Conservation (phyloP, 2,113 vertebrate species). For the Butorides virescens region DNA sequence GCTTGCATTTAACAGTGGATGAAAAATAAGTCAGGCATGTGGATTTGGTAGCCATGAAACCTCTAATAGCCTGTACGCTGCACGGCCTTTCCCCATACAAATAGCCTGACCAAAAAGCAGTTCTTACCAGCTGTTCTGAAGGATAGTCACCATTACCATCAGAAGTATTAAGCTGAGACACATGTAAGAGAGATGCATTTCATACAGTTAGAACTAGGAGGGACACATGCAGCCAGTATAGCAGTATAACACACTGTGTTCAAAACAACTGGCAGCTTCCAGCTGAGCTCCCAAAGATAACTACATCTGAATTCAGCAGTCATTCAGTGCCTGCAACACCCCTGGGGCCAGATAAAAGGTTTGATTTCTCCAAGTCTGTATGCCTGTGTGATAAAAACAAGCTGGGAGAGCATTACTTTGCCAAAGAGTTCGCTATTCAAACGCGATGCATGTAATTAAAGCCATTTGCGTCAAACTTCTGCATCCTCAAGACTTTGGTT, state of each 20-base stretch:
- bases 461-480: neutral
- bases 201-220: fast-evolving
- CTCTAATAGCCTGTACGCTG: fast-evolving
- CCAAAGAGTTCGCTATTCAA: neutral
- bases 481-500: neutral
- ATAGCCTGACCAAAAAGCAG: neutral
- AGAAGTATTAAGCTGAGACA: neutral
- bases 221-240: fast-evolving
- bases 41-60: neutral
- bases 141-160: neutral
- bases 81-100: neutral
- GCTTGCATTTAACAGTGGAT: neutral
- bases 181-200: neutral
- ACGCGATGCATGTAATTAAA: neutral
- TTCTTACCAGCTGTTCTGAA: neutral
- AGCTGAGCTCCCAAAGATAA: neutral
- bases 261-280: neutral
- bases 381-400: neutral
- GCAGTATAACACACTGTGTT: neutral
- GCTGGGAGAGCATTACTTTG: neutral
- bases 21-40: neutral
- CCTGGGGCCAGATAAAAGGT: neutral
- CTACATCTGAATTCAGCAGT: neutral
- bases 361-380: neutral
- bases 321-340: neutral